These are phyloP conservation scores for Eupithecia inturbata DNA, from an alignment of 2,888 invertebrate species.

Conservation along the genomic window DNA sequence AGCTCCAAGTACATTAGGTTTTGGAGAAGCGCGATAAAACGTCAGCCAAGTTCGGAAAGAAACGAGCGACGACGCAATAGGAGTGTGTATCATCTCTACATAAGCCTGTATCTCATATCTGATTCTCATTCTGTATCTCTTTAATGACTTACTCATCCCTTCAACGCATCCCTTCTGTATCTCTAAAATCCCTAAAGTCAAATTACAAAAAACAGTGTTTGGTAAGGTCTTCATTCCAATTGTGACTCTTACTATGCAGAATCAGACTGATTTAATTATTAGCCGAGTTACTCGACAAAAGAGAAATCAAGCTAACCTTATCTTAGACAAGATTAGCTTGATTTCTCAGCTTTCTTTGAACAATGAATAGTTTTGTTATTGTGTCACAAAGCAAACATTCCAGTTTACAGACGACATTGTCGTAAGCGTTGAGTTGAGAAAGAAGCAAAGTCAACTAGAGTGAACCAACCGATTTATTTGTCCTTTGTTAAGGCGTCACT, in stretches of 20 bases:
- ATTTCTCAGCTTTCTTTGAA: background rate
- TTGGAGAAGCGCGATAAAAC: no score
- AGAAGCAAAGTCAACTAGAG: background rate
- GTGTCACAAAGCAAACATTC: background rate
- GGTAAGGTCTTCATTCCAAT: background rate
- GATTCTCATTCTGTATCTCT: no score
- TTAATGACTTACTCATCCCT: no score
- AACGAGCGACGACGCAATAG: no score
- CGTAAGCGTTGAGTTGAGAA: background rate
- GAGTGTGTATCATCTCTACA: no score
- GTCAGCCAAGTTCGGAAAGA: no score
- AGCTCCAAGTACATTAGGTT: background rate
- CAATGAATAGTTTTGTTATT: background rate
- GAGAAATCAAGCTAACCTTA: no score
- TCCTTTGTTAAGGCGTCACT: conserved; percentile 27
- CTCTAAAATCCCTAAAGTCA: no score
- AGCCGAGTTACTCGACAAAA: background rate
- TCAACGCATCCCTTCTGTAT: no score
- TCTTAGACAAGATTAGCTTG: background rate
- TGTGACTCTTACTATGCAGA: background rate
- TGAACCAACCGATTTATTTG: conserved; percentile 13
- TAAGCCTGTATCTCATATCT: no score
- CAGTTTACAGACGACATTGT: background rate
- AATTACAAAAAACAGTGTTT: background rate
- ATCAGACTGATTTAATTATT: background rate